Evolutionary conservation across 2,888 invertebrate genomes (phyloP), one percentile per base, ranked within the genome.

Genomic region (Erannis defoliaria): DNA sequence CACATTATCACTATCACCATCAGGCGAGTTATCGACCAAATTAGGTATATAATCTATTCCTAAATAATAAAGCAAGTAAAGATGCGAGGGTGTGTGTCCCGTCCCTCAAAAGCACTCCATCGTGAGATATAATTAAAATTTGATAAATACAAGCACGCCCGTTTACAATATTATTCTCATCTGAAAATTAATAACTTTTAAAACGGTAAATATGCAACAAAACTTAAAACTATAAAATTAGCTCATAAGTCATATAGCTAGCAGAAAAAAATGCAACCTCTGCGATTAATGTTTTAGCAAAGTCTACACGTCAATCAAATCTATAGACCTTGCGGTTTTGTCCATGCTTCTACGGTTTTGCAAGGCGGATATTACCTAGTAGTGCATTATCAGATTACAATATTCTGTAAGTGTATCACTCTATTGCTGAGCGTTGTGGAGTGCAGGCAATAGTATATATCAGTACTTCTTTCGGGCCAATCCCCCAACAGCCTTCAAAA

Each of bases 361-460:
- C 10, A 38, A 58, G 26, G 31, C 51, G 31, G 48, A 55, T 31
- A 9, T 55, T 21, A 38, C 37, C 38, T 10, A 50, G 26, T n/a
- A 19, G 49, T 31, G 16, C 14, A 48, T 23, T 33, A 49, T 56
- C 42, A 37, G 42, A 49, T 56, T 56, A 49, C 56, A 31, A 14
- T 45, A 18, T 23, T 26, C 9, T 43, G 8, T 43, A 14, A 29
- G 16, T 16, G 26, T 45, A 45, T 45, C 45, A 45, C 14, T 26
- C 26, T 1, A 26, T 26, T 26, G 6, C 3, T 31, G 1, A 1
- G 31, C 31, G 12, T 33, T 33, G n/a, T 33, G 4, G n/a, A 4
- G 12, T n/a, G 8, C n/a, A n/a, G n/a, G n/a, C n/a, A n/a, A n/a
- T n/a, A n/a, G n/a, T n/a, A n/a, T n/a, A n/a, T n/a, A n/a, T n/a